Evolutionary conservation across 2,888 invertebrate species (phyloP), one percentile per base, ranked within the genome.

Genomic region (Pemphredon lugubris): DNA sequence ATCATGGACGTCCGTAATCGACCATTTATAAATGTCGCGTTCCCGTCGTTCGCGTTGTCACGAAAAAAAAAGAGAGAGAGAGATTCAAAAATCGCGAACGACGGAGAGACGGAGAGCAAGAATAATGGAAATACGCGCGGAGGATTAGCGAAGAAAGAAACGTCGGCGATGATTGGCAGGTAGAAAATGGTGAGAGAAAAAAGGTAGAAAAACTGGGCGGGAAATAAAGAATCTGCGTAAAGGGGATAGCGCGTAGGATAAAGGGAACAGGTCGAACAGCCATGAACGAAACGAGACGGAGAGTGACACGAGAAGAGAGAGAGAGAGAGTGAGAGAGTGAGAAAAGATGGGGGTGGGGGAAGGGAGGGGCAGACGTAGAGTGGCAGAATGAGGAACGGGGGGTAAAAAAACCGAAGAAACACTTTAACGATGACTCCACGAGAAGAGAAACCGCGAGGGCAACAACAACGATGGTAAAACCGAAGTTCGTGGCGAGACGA

Each of bases 371-470:
- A 20, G 54, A 54, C 21, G 54, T 57, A 23, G 64, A 50, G 50
- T 30, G 53, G 55, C 39, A 16, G 20, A 34, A 53, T 9, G 69
- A 55, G 40, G 21, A 23, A 34, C 2, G 14, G 40, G 9, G 23
- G 13, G 32, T 54, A 34, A 39, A 58, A 34, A 40, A 47, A 51
- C 21, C 44, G 21, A 21, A 47, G 64, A 64, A 72, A 51, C 65
- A 58, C 72, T 75, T 76, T 72, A 77, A 77, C 75, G 72, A 69
- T 69, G 65, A 73, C 60, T 74, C 34, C 68, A 61, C 64, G 61
- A 69, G 64, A 54, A 57, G 64, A 72, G 80, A 73, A 77, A 78
- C 77, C 77, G 61, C 71, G 71, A 61, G 59, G 44, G 51, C 63
- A 45, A 60, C 67, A 45, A 60, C 67, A 51, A 53, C 48, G 66